Conservation (phyloP, 2,797 vertebrate species). For the Thalassophryne amazonica region DNA sequence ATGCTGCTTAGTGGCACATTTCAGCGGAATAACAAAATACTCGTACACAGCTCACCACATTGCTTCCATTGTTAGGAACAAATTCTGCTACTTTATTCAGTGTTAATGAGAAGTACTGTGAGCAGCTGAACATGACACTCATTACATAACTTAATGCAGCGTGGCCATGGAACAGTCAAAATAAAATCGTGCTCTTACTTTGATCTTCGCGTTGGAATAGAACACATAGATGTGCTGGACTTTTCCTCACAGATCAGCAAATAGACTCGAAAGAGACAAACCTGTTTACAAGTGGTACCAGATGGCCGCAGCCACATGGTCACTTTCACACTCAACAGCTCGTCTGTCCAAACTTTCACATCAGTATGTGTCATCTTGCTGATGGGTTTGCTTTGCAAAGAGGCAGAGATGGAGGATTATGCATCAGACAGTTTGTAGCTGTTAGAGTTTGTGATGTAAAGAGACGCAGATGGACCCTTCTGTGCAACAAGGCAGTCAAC, state of each 20-base stretch:
- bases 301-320: slow-evolving; percentile 9
- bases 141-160: slow-evolving; percentile 15
- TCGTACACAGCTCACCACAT: not conserved
- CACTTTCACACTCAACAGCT: slow-evolving; percentile 22
- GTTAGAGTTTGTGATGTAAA: slow-evolving; percentile 5
- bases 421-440: slow-evolving; percentile 1
- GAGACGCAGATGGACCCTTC: not conserved
- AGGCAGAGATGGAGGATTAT: not conserved
- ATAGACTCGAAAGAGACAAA: not conserved
- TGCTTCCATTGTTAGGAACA: slow-evolving; percentile 5
- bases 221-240: slow-evolving; percentile 2
- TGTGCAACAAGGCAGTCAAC: not conserved
- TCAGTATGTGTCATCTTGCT: slow-evolving; percentile 14
- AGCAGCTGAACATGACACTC: slow-evolving; percentile 12
- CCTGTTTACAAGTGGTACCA: slow-evolving; percentile 18
- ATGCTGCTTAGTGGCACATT: not conserved
- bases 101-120: slow-evolving; percentile 29
- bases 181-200: slow-evolving; percentile 16
- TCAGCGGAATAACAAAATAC: no score
- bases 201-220: slow-evolving; percentile 26
- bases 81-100: slow-evolving; percentile 43
- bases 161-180: not conserved
- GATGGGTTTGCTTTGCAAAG: not conserved
- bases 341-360: slow-evolving; percentile 11
- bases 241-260: not conserved